phyloP scores from a whole-genome alignment of 1,140 invertebrate species.

The Drosophila nannoptera region DNA sequence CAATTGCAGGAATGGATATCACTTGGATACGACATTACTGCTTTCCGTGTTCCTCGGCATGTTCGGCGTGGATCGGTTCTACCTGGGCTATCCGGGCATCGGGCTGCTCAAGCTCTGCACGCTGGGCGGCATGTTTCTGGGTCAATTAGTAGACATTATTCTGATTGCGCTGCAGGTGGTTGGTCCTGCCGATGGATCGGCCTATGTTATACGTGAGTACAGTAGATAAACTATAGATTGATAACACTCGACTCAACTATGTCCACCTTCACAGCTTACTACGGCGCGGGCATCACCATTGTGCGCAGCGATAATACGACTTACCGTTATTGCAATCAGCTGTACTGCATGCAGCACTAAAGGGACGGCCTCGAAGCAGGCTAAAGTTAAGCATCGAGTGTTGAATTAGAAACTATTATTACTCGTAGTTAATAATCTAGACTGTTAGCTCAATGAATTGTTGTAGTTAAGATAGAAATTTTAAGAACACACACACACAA shows the following conservation, averaged over 20 bases:
- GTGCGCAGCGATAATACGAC: constrained; percentile 92
- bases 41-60: constrained; percentile 97
- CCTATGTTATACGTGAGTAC: constrained; percentile 82
- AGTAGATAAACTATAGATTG: neutral
- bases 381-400: constrained; percentile 63
- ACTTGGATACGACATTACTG: constrained; percentile 93
- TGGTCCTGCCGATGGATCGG: constrained; percentile 96
- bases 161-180: constrained; percentile 95
- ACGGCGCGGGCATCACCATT: constrained; percentile 90
- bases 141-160: constrained; percentile 96
- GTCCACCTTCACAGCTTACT: constrained; percentile 86
- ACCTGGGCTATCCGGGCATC: constrained; percentile 96
- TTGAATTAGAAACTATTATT: constrained; percentile 15
- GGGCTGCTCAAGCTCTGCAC: constrained; percentile 97
- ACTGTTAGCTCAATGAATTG: constrained; percentile 64
- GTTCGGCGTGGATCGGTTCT: constrained; percentile 98
- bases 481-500: constrained; percentile 4
- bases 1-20: constrained; percentile 92
- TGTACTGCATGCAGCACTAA: constrained; percentile 83
- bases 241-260: neutral
- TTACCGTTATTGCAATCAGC: constrained; percentile 83
- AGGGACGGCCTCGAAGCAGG: constrained; percentile 39
- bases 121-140: constrained; percentile 97
- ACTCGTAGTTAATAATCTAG: constrained; percentile 52
- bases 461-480: constrained; percentile 41